These are phyloP conservation scores for Heteronetta atricapilla DNA, from an alignment of 2,113 vertebrate species.

Conservation along the genomic window DNA sequence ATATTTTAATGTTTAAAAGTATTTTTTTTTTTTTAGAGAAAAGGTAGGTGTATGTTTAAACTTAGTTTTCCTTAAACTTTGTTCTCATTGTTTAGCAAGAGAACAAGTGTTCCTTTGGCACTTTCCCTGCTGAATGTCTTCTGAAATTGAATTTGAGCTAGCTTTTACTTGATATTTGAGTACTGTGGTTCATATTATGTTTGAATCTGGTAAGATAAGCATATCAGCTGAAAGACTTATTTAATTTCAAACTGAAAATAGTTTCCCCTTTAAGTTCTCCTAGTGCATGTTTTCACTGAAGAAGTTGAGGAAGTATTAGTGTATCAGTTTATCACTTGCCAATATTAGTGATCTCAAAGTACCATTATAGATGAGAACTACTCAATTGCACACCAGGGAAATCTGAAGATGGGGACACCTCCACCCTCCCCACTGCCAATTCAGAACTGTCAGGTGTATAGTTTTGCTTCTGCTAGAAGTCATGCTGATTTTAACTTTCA, in stretches of 20 bases:
- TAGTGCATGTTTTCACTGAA: background rate
- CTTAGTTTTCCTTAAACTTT: background rate
- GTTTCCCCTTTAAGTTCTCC: background rate
- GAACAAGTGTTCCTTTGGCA: background rate
- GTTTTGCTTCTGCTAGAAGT: background rate
- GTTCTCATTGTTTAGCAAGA: background rate
- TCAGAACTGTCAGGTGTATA: background rate
- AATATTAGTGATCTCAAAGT: background rate
- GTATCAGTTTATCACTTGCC: background rate
- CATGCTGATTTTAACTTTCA: background rate
- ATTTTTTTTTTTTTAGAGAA: background rate
- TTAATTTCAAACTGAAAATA: background rate
- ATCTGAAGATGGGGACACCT: background rate
- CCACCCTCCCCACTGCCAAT: accelerated
- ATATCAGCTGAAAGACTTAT: background rate
- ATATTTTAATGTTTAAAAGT: background rate
- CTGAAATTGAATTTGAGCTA: background rate
- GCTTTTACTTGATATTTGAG: background rate
- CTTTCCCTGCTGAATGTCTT: background rate
- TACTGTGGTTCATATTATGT: background rate
- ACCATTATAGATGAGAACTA: background rate
- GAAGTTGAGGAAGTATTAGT: background rate
- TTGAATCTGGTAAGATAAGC: background rate
- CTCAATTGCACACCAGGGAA: background rate
- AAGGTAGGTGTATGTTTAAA: background rate